phyloP scores from a whole-genome alignment of 2,797 vertebrate genomes.

The Setipinna tenuifilis region DNA sequence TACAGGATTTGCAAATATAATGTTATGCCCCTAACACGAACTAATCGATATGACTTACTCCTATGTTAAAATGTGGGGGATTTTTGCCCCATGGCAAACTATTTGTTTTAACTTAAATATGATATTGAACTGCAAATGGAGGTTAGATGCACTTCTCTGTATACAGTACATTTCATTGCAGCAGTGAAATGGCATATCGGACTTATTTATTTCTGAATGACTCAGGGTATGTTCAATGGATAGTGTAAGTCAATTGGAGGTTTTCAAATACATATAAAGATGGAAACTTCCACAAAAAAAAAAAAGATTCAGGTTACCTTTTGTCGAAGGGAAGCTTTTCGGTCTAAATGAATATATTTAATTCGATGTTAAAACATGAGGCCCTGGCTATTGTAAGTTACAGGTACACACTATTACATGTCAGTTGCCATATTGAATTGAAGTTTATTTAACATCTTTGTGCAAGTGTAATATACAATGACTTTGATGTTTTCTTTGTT shows the following conservation, averaged over 20 bases:
- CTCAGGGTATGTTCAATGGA: background rate
- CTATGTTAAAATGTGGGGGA: background rate
- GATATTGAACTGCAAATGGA: background rate
- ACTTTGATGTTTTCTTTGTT: background rate
- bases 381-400: background rate
- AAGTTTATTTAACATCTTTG: no score
- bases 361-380: background rate
- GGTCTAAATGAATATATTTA: background rate
- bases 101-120: conserved; percentile 22
- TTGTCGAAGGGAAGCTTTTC: background rate
- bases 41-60: background rate
- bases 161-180: background rate
- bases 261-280: background rate
- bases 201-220: conserved; percentile 24
- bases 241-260: background rate
- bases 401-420: background rate
- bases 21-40: background rate
- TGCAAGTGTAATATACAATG: background rate
- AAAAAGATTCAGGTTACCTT: conserved; percentile 4
- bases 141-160: background rate
- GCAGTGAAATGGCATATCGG: conserved; percentile 12
- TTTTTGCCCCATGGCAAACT: background rate
- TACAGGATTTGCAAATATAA: background rate
- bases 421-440: background rate
- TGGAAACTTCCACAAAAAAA: background rate